Conservation (phyloP, 1,140 invertebrate species). For the Ceratosolen solmsi region DNA sequence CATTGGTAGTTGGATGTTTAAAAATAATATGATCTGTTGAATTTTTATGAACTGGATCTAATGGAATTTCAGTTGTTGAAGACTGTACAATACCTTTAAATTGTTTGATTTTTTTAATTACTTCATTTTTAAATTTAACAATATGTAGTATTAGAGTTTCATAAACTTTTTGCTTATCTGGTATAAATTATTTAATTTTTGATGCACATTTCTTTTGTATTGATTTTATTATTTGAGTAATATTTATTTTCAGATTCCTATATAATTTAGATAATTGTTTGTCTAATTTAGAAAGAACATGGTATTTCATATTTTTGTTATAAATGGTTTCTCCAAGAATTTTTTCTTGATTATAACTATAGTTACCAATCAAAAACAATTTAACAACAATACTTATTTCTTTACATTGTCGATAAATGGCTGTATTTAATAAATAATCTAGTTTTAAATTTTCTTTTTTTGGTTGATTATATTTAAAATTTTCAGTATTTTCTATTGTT, state of each 20-base stretch:
- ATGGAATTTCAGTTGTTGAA: slow-evolving; percentile 3
- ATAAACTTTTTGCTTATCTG: not conserved
- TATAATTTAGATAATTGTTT: not conserved
- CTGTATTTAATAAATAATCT: not conserved
- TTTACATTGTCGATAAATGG: not conserved
- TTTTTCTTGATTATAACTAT: not conserved
- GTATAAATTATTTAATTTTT: not conserved
- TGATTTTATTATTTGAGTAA: not conserved
- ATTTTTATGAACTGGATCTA: not conserved
- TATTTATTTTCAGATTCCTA: not conserved
- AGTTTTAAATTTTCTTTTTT: not conserved
- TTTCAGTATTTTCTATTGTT: not conserved
- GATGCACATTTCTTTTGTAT: not conserved
- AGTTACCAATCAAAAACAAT: slow-evolving; percentile 7
- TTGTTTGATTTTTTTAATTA: not conserved
- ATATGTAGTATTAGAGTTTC: not conserved
- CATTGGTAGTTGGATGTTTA: not conserved
- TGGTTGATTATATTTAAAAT: not conserved
- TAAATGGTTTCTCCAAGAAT: not conserved
- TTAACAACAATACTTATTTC: not conserved
- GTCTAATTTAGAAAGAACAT: not conserved
- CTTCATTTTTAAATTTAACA: not conserved
- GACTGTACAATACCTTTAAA: not conserved
- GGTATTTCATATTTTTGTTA: not conserved
- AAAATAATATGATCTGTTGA: not conserved